Conservation (phyloP, 2,888 invertebrate species). For the Aradus depressus region DNA sequence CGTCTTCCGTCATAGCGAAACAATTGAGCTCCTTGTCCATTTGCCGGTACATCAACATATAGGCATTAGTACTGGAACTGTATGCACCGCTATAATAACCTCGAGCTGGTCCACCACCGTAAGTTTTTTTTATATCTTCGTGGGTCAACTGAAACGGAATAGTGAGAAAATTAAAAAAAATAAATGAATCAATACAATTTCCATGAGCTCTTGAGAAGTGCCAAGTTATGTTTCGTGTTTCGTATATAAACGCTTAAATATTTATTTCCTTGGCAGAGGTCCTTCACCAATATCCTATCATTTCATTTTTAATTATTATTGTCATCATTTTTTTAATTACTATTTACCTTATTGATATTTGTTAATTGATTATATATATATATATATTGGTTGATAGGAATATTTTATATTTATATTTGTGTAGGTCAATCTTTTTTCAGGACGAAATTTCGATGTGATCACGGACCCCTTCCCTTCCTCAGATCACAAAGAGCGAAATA, state of each 20-base stretch:
- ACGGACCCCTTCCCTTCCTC: too few species aligned
- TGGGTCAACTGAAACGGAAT: constrained; percentile 50
- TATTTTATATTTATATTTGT: too few species aligned
- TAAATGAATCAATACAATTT: neutral
- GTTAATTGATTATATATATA: too few species aligned
- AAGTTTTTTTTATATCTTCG: constrained; percentile 71
- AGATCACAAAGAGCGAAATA: too few species aligned
- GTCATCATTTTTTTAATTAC: too few species aligned
- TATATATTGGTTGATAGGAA: too few species aligned
- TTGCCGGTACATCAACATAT: constrained; percentile 83
- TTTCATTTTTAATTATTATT: too few species aligned
- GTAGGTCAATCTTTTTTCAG: neutral
- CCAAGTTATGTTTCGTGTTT: too few species aligned
- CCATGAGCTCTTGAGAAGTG: neutral
- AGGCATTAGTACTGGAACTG: constrained; percentile 74
- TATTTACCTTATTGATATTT: too few species aligned
- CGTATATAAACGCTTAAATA: too few species aligned
- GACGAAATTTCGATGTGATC: neutral
- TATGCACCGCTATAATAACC: constrained; percentile 62
- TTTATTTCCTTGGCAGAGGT: too few species aligned
- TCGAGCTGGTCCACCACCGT: constrained; percentile 57
- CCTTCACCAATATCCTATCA: too few species aligned
- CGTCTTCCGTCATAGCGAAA: constrained; percentile 50
- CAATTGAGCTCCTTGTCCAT: constrained; percentile 52
- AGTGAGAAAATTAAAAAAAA: neutral